Percentiles rank a stretch among this genome's conserved stretches.
These are phyloP conservation scores for Drosophila kohkoa DNA, from an alignment of 1,140 invertebrate genomes.

Conservation along the genomic window DNA sequence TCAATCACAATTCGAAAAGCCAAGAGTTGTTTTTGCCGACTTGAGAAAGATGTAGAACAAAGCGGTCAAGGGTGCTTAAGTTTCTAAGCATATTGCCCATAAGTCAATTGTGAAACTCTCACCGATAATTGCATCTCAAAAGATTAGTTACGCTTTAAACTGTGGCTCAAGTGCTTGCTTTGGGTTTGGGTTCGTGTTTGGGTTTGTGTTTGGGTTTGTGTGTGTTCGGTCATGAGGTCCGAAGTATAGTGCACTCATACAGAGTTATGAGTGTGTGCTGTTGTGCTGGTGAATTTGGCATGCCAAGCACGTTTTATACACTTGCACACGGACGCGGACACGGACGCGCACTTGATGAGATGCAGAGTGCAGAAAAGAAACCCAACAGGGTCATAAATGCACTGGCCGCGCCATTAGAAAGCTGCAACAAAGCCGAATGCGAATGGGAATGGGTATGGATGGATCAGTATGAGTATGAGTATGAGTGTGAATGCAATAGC, in stretches of 20 bases:
- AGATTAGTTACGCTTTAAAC: constrained; percentile 46
- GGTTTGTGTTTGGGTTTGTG: background rate
- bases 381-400: constrained; percentile 65
- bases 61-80: constrained; percentile 17
- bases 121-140: constrained; percentile 39
- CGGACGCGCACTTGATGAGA: constrained; percentile 42
- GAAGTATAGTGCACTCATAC: constrained; percentile 15
- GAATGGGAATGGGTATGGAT: constrained; percentile 26
- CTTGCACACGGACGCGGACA: background rate
- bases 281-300: constrained; percentile 47
- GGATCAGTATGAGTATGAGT: background rate
- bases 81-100: constrained; percentile 22
- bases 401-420: constrained; percentile 63
- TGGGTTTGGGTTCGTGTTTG: background rate
- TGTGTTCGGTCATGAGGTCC: constrained; percentile 5
- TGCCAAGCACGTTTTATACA: constrained; percentile 73
- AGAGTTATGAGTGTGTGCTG: constrained; percentile 25
- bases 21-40: constrained; percentile 6
- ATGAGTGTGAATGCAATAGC: constrained; percentile 27
- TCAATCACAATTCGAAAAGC: background rate
- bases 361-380: constrained; percentile 52
- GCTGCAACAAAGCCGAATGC: constrained; percentile 48
- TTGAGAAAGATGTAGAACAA: constrained; percentile 32
- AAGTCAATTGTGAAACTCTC: constrained; percentile 51
- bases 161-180: constrained; percentile 20